Evolutionary conservation across 2,888 invertebrate genomes (phyloP).

Genomic region (Trimorus sp.): DNA sequence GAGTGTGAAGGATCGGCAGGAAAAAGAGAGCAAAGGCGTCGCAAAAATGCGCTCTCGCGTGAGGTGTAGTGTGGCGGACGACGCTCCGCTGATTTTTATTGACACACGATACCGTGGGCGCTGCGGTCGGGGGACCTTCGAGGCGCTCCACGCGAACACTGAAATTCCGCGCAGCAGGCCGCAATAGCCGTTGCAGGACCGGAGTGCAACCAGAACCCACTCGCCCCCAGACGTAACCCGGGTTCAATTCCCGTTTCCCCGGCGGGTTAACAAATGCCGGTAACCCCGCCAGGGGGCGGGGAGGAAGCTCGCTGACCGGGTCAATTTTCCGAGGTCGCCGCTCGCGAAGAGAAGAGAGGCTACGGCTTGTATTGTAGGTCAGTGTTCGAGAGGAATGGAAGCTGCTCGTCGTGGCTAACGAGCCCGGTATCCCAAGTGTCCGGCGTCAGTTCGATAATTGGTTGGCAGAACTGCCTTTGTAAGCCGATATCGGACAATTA

Average conservation of each 20-base stretch:
- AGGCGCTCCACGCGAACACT: conserved; percentile 57
- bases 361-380: conserved; percentile 34
- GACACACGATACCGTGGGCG: conserved; percentile 70
- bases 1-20: conserved; percentile 67
- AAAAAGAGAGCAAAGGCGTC: conserved; percentile 48
- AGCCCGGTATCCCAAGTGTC: conserved; percentile 6
- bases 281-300: conserved; percentile 35
- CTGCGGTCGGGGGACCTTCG: conserved; percentile 56
- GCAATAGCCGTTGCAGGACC: conserved; percentile 59
- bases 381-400: conserved; percentile 22
- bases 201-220: conserved; percentile 43
- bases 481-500: conserved; percentile 5
- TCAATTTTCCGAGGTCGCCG: conserved; percentile 55
- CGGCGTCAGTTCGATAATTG: conserved; percentile 17
- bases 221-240: conserved; percentile 36
- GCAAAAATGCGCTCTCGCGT: conserved; percentile 62
- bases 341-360: conserved; percentile 13
- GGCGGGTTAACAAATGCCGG: conserved; percentile 61
- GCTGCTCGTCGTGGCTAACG: conserved; percentile 28
- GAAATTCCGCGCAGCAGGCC: conserved; percentile 60
- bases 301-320: conserved; percentile 45
- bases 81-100: conserved; percentile 73
- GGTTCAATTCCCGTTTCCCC: conserved; percentile 58
- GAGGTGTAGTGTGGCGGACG: conserved; percentile 56
- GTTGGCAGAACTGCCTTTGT: not conserved